Conservation (phyloP, 2,888 invertebrate genomes). For the Pegoplata infirma region DNA sequence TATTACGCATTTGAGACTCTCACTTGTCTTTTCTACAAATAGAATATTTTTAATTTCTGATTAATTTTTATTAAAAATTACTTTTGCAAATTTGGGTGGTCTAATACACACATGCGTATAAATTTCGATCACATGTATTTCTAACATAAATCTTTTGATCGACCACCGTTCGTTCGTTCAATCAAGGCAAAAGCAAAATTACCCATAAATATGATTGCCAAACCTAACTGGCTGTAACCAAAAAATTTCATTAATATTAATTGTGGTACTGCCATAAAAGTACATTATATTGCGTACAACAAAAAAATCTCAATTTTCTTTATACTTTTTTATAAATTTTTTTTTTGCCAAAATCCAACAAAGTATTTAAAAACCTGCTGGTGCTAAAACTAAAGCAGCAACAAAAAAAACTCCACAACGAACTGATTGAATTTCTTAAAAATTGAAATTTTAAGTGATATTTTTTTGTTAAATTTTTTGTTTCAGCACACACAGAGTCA, state of each 20-base stretch:
- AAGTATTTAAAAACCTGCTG: not conserved
- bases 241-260: conserved; percentile 42
- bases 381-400: not conserved
- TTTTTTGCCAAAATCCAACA: not conserved
- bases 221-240: not conserved
- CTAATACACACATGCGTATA: not conserved
- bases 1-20: too few relatives aligned
- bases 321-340: not conserved
- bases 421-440: not conserved
- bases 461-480: not conserved
- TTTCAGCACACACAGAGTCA: not conserved
- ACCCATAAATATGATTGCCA: conserved; percentile 7
- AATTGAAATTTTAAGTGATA: not conserved
- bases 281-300: not conserved
- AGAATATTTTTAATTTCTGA: too few relatives aligned
- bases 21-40: too few relatives aligned
- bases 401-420: not conserved
- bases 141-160: not conserved
- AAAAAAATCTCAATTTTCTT: not conserved
- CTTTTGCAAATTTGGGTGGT: too few relatives aligned
- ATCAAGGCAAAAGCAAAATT: not conserved
- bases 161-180: not conserved
- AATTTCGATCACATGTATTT: not conserved
- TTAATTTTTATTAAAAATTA: too few relatives aligned
- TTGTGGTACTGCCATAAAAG: conserved; percentile 8